Conservation (phyloP, 2,797 vertebrate genomes). For the Enteromius trimaculatus region DNA sequence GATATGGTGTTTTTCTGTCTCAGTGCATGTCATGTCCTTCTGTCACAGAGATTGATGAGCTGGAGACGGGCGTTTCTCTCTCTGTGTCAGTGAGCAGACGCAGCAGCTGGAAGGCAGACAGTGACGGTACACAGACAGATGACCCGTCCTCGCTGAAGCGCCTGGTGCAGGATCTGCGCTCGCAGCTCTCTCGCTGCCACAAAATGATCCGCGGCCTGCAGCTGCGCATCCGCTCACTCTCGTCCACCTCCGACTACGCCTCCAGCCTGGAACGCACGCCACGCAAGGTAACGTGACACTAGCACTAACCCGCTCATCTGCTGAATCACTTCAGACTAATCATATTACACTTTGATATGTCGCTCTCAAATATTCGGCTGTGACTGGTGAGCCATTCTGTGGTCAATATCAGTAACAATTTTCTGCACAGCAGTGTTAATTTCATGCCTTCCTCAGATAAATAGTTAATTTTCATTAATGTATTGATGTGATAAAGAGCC, state of each 20-base stretch:
- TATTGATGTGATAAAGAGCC: not conserved
- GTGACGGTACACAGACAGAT: conserved; percentile 56
- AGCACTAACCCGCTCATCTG: not conserved
- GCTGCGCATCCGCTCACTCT: conserved; percentile 84
- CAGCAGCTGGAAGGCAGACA: conserved; percentile 61
- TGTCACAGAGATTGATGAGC: conserved; percentile 87
- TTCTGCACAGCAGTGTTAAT: not conserved
- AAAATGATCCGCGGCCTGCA: conserved; percentile 90
- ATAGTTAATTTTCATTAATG: not conserved
- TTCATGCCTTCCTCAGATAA: too few species aligned
- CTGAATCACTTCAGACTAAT: not conserved
- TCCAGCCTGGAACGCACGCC: conserved; percentile 85
- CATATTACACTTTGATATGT: not conserved
- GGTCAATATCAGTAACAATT: not conserved
- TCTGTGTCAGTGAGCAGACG: conserved; percentile 65
- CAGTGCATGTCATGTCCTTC: not conserved
- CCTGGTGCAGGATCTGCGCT: conserved; percentile 85
- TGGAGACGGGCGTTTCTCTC: conserved; percentile 79
- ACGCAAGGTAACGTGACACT: conserved; percentile 71
- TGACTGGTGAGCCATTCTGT: not conserved
- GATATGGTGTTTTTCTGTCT: not conserved
- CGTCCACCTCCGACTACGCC: conserved; percentile 88
- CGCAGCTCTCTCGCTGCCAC: conserved; percentile 86
- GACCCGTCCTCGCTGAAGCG: conserved; percentile 71
- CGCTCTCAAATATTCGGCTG: not conserved